These are phyloP conservation scores for Scaptomyza cyrtandrae DNA, from an alignment of 2,888 invertebrate species.

Conservation along the genomic window DNA sequence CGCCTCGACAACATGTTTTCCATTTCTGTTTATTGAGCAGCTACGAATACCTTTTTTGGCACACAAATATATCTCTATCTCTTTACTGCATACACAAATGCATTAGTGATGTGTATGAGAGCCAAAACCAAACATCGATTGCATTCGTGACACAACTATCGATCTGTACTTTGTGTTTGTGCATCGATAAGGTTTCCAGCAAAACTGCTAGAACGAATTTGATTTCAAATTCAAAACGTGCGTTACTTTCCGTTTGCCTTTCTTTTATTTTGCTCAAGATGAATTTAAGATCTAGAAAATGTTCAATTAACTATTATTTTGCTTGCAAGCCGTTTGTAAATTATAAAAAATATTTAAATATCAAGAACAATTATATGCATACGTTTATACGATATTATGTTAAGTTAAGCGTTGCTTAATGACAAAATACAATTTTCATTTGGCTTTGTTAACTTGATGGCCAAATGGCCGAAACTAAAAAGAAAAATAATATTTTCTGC, in stretches of 20 bases:
- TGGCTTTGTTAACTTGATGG: slow-evolving; percentile 4
- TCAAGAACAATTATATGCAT: no score
- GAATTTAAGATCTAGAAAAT: no score
- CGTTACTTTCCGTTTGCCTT: neutral
- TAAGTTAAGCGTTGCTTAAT: neutral
- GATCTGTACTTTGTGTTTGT: neutral
- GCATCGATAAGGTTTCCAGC: neutral
- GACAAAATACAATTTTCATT: neutral
- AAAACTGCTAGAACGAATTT: neutral
- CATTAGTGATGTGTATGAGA: slow-evolving; percentile 19
- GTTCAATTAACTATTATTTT: no score
- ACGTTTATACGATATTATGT: no score
- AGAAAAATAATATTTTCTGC: slow-evolving; percentile 24
- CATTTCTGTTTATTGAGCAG: slow-evolving; percentile 15
- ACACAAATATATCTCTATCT: slow-evolving; percentile 6
- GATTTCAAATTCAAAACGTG: neutral
- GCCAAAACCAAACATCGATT: slow-evolving; percentile 15
- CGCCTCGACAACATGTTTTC: slow-evolving; percentile 39
- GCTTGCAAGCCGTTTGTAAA: no score
- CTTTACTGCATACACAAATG: slow-evolving; percentile 35
- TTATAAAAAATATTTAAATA: neutral
- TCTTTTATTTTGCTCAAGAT: no score
- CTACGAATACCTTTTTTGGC: slow-evolving; percentile 17
- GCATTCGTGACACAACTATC: slow-evolving; percentile 2
- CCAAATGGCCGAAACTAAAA: slow-evolving; percentile 24